Evolutionary conservation across 2,888 invertebrate species (phyloP), one percentile per base, ranked within the genome.

Genomic region (Elaeidobius kamerunicus): DNA sequence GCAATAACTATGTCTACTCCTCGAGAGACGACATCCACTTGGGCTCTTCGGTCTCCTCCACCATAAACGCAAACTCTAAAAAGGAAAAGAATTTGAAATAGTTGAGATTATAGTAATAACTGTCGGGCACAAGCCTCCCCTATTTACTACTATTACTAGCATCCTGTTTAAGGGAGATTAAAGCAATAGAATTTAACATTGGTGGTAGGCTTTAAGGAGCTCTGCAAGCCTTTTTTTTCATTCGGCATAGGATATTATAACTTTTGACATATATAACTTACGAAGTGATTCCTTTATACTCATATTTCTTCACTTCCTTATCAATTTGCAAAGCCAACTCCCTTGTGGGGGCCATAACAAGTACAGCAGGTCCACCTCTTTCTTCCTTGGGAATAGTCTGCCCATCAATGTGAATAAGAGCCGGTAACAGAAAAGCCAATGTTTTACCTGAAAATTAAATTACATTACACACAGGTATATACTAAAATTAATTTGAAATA

Each of bases 1-100:
- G 95, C 96, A 61, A 97, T 94, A 0, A 96, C 86, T 56, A 97
- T 94, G 70, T 96, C 91, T 0, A 92, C 91, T n/a, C 93, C 95
- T 59, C 79, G 77, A 1, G 80, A 75, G 1, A 93, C 81, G 5
- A 76, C 74, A 52, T 80, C 79, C 3, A 94, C 84, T 75, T 97
- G 96, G 44, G 86, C 83, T 27, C 80, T 78, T 0, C 94, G 79
- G 69, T 82, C 84, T 0, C 88, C 94, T 15, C 96, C 96, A 43
- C 96, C 97, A 74, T 96, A 97, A 1, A 97, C 73, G 68, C 96
- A 96, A 12, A 91, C 86, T 36, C 86, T 85, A 64, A 19, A 65
- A 66, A n/a, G n/a, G n/a, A n/a, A n/a, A n/a, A n/a, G n/a, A n/a
- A n/a, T n/a, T n/a, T n/a, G n/a, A n/a, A n/a, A n/a, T n/a, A n/a